phyloP scores from a whole-genome alignment of 64 coral and sea anemone species.

The Stichodactyla mertensii region DNA sequence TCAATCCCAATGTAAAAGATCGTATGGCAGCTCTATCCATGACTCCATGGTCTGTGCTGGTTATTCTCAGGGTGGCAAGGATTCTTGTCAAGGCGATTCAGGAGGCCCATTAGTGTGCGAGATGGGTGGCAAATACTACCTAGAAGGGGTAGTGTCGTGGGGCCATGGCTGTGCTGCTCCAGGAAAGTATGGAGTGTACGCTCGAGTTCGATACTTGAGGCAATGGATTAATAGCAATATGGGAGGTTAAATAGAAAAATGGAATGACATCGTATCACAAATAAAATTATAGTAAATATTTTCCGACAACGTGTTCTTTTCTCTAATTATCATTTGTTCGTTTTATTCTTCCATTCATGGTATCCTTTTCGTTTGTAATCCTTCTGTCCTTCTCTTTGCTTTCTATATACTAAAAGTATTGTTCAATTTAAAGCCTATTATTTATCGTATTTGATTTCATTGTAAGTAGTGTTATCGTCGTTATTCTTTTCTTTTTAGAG shows the following conservation, averaged over 20 bases:
- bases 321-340: too few species aligned
- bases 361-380: too few species aligned
- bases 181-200: conserved; percentile 41
- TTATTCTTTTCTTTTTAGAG: too few species aligned
- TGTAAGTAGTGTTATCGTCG: too few species aligned
- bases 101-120: conserved; percentile 47
- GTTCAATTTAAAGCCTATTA: too few species aligned
- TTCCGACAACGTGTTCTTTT: too few species aligned
- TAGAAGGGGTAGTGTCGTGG: conserved; percentile 38
- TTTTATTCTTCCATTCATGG: too few species aligned
- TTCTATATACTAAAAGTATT: too few species aligned
- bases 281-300: neutral
- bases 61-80: conserved; percentile 15
- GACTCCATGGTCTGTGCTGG: conserved; percentile 52
- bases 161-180: conserved; percentile 36
- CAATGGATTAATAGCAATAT: conserved; percentile 30
- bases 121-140: conserved; percentile 29
- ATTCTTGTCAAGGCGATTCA: conserved; percentile 46
- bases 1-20: neutral
- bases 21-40: conserved; percentile 26
- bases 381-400: too few species aligned
- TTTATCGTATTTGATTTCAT: too few species aligned
- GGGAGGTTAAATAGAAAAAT: neutral
- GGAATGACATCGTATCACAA: neutral
- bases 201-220: conserved; percentile 36